Conservation (phyloP, 2,888 invertebrate genomes). For the Opisthograptis luteolata region DNA sequence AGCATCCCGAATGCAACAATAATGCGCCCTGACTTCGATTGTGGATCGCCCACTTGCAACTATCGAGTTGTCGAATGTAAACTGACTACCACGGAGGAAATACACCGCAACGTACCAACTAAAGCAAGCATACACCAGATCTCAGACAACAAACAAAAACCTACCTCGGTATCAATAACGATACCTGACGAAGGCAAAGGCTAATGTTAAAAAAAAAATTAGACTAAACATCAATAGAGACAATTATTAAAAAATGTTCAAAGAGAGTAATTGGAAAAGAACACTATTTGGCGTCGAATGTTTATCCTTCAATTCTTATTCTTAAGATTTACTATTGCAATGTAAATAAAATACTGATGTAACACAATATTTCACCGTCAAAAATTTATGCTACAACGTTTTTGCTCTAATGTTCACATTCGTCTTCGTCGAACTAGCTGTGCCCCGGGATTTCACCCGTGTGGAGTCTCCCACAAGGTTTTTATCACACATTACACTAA, state of each 20-base stretch:
- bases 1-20: conserved; percentile 71
- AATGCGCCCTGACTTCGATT: conserved; percentile 71
- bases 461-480: no score
- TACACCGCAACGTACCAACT: conserved; percentile 53
- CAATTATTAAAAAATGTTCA: conserved; percentile 40
- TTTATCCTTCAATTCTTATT: conserved; percentile 5
- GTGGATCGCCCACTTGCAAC: conserved; percentile 72
- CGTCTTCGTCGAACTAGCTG: no score
- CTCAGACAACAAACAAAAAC: conserved; percentile 54
- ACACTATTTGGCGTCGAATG: conserved; percentile 43
- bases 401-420: no score
- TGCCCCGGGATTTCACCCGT: no score
- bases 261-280: conserved; percentile 44
- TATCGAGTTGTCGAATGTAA: conserved; percentile 79
- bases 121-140: conserved; percentile 50
- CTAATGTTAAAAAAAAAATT: conserved; percentile 51
- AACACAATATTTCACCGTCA: background rate
- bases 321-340: conserved; percentile 6
- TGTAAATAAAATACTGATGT: conserved; percentile 25
- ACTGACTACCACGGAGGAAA: conserved; percentile 74
- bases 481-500: no score
- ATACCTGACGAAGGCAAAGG: conserved; percentile 85
- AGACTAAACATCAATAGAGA: conserved; percentile 40
- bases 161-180: conserved; percentile 84
- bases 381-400: no score